Evolutionary conservation across 2,888 invertebrate genomes (phyloP).

Genomic region (Ethmia dodecea): DNA sequence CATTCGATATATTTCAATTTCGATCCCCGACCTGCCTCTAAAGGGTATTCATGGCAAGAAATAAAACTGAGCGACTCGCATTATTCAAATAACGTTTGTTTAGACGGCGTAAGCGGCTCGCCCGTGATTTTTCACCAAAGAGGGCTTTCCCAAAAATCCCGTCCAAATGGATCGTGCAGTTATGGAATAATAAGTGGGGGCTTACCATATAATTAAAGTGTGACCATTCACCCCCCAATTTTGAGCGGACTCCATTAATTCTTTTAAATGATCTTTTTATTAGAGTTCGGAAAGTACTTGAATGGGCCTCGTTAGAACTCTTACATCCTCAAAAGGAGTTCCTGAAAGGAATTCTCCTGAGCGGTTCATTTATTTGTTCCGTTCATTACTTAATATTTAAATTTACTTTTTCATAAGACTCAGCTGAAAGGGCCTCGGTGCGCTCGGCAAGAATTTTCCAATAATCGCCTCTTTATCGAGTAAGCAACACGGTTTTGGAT

Average conservation of each 20-base stretch:
- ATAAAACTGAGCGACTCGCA: slow-evolving; percentile 24
- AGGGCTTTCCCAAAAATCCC: slow-evolving; percentile 5
- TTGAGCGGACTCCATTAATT: slow-evolving; percentile 45
- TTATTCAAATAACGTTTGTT: slow-evolving; percentile 39
- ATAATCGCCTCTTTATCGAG: slow-evolving; percentile 55
- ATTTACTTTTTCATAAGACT: slow-evolving; percentile 34
- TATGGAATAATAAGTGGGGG: slow-evolving; percentile 54
- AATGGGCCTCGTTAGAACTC: slow-evolving; percentile 64
- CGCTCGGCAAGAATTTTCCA: slow-evolving; percentile 46
- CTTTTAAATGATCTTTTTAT: slow-evolving; percentile 64
- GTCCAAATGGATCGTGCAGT: slow-evolving; percentile 36
- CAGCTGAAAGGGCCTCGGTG: slow-evolving; percentile 32
- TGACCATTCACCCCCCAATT: slow-evolving; percentile 28
- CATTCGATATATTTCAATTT: slow-evolving; percentile 3
- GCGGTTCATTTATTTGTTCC: slow-evolving; percentile 55
- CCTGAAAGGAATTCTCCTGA: slow-evolving; percentile 43
- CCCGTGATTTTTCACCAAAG: slow-evolving; percentile 29
- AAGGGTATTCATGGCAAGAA: slow-evolving; percentile 23
- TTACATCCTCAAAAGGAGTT: slow-evolving; percentile 48
- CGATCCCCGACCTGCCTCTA: slow-evolving; percentile 2
- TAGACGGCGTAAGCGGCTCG: slow-evolving; percentile 29
- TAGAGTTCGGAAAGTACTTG: slow-evolving; percentile 60
- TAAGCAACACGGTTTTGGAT: slow-evolving; percentile 47
- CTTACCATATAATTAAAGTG: slow-evolving; percentile 52
- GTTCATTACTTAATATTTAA: slow-evolving; percentile 57